A percentile compares a stretch with the other conserved stretches of the same genome.
Evolutionary conservation across 2,797 vertebrate species (phyloP).

Genomic region (Tragopan temminckii): DNA sequence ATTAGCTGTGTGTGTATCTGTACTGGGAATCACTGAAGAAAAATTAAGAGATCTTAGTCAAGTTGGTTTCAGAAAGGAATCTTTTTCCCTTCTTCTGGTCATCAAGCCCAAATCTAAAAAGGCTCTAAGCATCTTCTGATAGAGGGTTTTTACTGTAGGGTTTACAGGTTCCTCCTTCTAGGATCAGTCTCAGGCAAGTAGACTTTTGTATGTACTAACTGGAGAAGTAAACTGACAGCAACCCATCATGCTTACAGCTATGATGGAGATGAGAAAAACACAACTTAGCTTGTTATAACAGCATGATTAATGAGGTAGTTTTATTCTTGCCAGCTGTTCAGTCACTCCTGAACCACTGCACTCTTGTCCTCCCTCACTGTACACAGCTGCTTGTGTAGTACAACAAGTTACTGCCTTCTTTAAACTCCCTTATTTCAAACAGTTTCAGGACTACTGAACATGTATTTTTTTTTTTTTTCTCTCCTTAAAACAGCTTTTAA

Average conservation of each 20-base stretch:
- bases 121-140: background rate
- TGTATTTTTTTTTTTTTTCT: background rate
- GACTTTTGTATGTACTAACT: background rate
- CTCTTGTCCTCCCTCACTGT: background rate
- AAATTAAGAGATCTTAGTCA: conserved; percentile 75
- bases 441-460: background rate
- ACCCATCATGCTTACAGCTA: background rate
- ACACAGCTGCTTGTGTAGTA: background rate
- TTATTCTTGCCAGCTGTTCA: background rate
- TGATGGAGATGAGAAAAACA: background rate
- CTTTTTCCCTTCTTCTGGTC: background rate
- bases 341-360: background rate
- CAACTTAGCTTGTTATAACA: background rate
- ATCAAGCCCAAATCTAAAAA: background rate
- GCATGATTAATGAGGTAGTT: background rate
- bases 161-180: background rate
- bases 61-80: background rate
- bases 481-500: background rate
- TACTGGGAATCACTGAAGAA: conserved; percentile 83
- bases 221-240: background rate
- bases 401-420: accelerated
- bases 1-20: conserved; percentile 60
- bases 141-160: background rate
- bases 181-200: background rate
- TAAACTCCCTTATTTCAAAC: background rate